Base-by-base conservation (phyloP, 2,113 vertebrate species). In the Channa argus region DNA sequence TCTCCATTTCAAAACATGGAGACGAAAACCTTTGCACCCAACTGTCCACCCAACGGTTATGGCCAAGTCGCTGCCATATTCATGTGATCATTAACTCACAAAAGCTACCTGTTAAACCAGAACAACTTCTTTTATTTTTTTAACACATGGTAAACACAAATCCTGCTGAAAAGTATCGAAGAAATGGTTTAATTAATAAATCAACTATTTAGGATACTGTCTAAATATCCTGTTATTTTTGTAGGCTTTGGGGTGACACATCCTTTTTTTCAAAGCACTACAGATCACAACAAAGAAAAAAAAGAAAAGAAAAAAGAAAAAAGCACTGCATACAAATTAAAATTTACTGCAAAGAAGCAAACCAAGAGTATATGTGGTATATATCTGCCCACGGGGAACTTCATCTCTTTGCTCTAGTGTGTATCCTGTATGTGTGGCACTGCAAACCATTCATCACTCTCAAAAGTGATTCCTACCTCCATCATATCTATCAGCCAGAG, bases 401-500 rank as follows among this genome's bases (percentile, higher is more conserved):
- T 41, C 15, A 59, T 24, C 10, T 47, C 51, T 11, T 24, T 55
- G 47, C 47, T 61, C 38, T 14, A 14, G 3, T 47, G 59, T 71
- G 75, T 58, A 13, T 67, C 38, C 53, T 50, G 49, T 14, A 8
- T 43, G 39, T 77, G 56, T 37, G 38, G 77, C 49, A 63, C 67
- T 74, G n/a, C 24, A 79, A 59, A 64, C 37, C 49, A 74, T 76
- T 72, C 51, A 71, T 80, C 67, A 66, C 50, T 78, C 45, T 64
- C 66, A 70, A 66, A 54, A 82, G 76, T 81, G 83, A 73, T 45
- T 91, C 93, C 94, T 98, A 99, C 98, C 98, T 99, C 98, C 97
- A 99, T 99, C 93, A 99, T 95, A 95, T 99, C 98, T 94, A 99
- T 97, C 56, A 99, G 95, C 97, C 97, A 99, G 78, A 99, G 94